phyloP scores from a whole-genome alignment of 2,888 invertebrate genomes.

The Phyllotreta striolata region DNA sequence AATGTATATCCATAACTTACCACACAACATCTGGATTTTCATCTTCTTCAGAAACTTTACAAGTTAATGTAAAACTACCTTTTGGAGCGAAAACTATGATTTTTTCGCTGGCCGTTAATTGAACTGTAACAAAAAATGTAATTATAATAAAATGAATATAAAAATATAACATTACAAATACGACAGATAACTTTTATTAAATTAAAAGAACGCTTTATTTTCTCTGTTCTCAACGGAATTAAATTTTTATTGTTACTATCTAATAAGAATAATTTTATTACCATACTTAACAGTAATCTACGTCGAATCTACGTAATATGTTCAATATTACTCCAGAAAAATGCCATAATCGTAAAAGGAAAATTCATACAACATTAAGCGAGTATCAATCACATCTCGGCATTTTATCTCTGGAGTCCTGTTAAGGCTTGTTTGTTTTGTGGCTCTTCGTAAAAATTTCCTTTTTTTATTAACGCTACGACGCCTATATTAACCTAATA shows the following conservation, averaged over 20 bases:
- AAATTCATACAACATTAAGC: no score
- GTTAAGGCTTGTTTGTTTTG: no score
- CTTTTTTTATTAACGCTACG: no score
- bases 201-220: not conserved
- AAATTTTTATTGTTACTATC: not conserved
- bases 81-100: slow-evolving; percentile 42
- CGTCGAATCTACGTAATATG: no score
- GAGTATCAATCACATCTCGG: no score
- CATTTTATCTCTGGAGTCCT: no score
- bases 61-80: slow-evolving; percentile 43
- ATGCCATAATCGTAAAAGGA: no score
- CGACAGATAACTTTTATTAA: not conserved
- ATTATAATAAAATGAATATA: slow-evolving; percentile 1
- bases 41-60: slow-evolving; percentile 45
- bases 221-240: not conserved
- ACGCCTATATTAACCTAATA: no score
- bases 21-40: slow-evolving; percentile 45
- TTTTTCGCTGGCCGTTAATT: slow-evolving; percentile 31
- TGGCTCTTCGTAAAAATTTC: no score
- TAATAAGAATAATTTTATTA: no score
- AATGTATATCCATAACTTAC: slow-evolving; percentile 41
- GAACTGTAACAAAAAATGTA: slow-evolving; percentile 37
- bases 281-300: no score
- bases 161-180: not conserved
- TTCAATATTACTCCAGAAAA: no score